phyloP scores from a whole-genome alignment of 1,140 invertebrate species.

The Amphibalanus amphitrite region DNA sequence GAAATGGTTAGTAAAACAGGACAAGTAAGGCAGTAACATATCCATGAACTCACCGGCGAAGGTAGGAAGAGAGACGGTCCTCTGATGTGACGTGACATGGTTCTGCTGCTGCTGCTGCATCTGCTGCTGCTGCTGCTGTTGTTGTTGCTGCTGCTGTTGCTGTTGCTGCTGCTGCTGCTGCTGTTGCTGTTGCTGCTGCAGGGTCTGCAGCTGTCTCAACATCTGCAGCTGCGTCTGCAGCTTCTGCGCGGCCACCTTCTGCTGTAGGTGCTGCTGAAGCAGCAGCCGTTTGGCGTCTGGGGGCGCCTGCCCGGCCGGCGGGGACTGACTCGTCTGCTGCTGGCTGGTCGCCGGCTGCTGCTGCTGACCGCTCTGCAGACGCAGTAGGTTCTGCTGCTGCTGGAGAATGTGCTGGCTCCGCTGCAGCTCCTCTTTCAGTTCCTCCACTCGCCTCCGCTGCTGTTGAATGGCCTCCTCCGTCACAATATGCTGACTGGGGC shows the following conservation, averaged over 20 bases:
- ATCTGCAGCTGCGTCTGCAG: constrained; percentile 36
- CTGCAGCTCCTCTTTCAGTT: constrained; percentile 59
- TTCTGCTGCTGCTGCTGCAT: constrained; percentile 15
- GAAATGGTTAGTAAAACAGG: too few species aligned
- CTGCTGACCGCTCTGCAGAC: constrained; percentile 68
- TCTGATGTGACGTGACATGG: constrained; percentile 14
- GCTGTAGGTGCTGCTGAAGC: constrained; percentile 41
- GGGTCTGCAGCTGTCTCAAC: constrained; percentile 48
- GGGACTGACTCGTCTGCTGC: constrained; percentile 16
- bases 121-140: constrained; percentile 12
- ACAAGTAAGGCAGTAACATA: too few species aligned
- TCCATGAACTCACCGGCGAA: neutral
- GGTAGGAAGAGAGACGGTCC: constrained; percentile 6
- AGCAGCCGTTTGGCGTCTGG: constrained; percentile 38
- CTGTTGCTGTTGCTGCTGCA: constrained; percentile 32
- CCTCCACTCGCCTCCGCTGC: constrained; percentile 70
- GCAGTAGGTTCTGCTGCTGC: constrained; percentile 42
- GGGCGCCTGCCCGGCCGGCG: constrained; percentile 7
- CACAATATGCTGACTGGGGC: constrained; percentile 7
- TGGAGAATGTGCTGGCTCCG: constrained; percentile 18
- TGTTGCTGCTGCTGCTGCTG: constrained; percentile 25
- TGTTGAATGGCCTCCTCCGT: constrained; percentile 58
- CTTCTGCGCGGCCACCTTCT: constrained; percentile 21
- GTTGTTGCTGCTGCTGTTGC: constrained; percentile 20
- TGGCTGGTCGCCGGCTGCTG: constrained; percentile 18